Evolutionary conservation across 1,140 invertebrate genomes (phyloP).

Genomic region (Pseudoatta argentina): DNA sequence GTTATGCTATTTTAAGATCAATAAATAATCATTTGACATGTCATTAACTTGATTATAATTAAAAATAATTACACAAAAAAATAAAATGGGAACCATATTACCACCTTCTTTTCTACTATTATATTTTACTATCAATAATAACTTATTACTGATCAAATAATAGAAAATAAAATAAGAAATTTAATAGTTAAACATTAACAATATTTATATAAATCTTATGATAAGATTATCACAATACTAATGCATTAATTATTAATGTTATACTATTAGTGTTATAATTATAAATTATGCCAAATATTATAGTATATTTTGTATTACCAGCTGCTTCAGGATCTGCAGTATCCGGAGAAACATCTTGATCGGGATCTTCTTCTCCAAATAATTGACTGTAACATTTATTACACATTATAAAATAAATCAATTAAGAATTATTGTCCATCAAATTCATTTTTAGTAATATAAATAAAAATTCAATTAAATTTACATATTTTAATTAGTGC

Average conservation of each 20-base stretch:
- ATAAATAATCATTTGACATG: too few relatives aligned
- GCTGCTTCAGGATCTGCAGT: conserved; percentile 95
- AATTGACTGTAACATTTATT: conserved; percentile 91
- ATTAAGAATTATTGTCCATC: conserved; percentile 15
- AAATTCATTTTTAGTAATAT: not conserved
- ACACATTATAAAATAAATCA: conserved; percentile 58
- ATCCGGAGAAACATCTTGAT: conserved; percentile 99
- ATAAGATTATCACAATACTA: not conserved
- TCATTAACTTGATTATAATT: too few relatives aligned
- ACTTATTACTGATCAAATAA: not conserved
- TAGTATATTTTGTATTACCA: conserved; percentile 81
- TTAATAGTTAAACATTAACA: not conserved
- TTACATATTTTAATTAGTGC: not conserved
- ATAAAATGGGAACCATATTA: too few relatives aligned
- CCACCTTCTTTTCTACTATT: not conserved
- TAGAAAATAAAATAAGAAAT: not conserved
- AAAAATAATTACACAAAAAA: too few relatives aligned
- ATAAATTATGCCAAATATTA: not conserved
- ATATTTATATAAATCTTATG: not conserved
- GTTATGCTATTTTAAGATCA: too few relatives aligned
- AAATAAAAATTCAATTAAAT: conserved; percentile 36
- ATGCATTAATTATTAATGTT: not conserved
- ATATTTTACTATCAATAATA: not conserved
- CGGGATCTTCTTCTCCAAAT: conserved; percentile 98
- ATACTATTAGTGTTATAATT: not conserved